Base-by-base conservation (phyloP, 2,888 invertebrate genomes). In the Gisinianus flammeolus region DNA sequence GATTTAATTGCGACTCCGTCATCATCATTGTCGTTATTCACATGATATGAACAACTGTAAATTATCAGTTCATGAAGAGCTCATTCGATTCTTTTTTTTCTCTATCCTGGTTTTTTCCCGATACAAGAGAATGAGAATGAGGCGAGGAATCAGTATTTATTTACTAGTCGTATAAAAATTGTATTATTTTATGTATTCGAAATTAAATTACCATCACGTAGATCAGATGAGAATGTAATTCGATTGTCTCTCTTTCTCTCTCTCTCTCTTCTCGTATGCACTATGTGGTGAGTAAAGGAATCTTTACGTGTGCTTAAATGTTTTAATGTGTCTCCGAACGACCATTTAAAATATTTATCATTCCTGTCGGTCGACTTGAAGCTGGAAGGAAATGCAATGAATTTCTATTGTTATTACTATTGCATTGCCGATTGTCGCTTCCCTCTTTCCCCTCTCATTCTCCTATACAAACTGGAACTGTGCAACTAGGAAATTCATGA, bases 291-390 rank as follows among this genome's bases (percentile, higher is more conserved):
- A 67, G 69, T 69, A 69, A 69, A 69, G 22, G 69, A 64, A 64
- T 74, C 73, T 74, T 74, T 74, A 74, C 64, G 64, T 24, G 44
- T 74, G 64, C 73, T 66, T 74, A 74, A 74, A 66, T 74, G 73
- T 22, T 74, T 74, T 74, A 64, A 74, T 74, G 73, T 72, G 72
- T 74, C 73, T 35, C 73, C 64, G 64, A 74, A 74, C 33, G 30
- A 64, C 33, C 73, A 66, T 62, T 74, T 74, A 31, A 74, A 74
- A 74, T 62, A 64, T 24, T 74, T n/a, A 66, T 64, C 58, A 74
- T 74, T 74, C 73, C 73, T 64, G 64, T 66, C 62, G 33, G 73
- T 64, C 64, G 24, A 56, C 64, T 31, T 67, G 31, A 58, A 58
- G 58, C n/a, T n/a, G n/a, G n/a, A 58, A 58, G 30, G 35, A 44